Evolutionary conservation across 1,140 invertebrate species (phyloP).

Genomic region (Neuroterus valhalla): DNA sequence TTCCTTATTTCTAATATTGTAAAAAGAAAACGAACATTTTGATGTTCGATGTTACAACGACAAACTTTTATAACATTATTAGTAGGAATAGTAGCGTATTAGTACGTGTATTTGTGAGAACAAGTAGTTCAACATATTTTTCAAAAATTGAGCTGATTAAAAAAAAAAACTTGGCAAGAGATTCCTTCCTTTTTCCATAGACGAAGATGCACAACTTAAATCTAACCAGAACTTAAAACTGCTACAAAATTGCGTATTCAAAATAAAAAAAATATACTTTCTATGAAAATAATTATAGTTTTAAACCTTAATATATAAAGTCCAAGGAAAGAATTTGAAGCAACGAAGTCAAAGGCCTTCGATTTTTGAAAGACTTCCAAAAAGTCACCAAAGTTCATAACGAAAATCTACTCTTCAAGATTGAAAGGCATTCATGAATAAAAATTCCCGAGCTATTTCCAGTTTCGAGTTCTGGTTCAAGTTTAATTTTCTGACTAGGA

Average conservation of each 20-base stretch:
- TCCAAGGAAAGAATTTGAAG: neutral
- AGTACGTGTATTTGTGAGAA: constrained; percentile 63
- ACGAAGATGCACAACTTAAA: constrained; percentile 60
- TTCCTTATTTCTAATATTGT: constrained; percentile 19
- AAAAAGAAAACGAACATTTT: constrained; percentile 28
- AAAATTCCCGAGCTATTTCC: constrained; percentile 36
- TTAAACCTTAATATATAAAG: neutral
- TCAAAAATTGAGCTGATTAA: constrained; percentile 60
- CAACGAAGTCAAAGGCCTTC: neutral
- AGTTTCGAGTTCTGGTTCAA: constrained; percentile 29
- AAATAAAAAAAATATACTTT: constrained; percentile 25
- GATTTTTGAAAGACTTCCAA: neutral
- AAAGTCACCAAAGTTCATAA: neutral
- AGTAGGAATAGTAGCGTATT: constrained; percentile 61
- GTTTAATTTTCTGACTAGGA: constrained; percentile 67
- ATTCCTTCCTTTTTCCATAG: constrained; percentile 50
- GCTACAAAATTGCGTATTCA: constrained; percentile 18
- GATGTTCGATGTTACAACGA: constrained; percentile 12
- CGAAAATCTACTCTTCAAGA: neutral
- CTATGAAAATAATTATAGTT: constrained; percentile 39
- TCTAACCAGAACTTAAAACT: constrained; percentile 22
- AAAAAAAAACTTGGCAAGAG: constrained; percentile 68
- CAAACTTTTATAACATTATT: constrained; percentile 53
- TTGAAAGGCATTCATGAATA: neutral
- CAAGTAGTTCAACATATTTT: constrained; percentile 49